Conservation (phyloP, 2,888 invertebrate species). For the Agonopterix subpropinquella region DNA sequence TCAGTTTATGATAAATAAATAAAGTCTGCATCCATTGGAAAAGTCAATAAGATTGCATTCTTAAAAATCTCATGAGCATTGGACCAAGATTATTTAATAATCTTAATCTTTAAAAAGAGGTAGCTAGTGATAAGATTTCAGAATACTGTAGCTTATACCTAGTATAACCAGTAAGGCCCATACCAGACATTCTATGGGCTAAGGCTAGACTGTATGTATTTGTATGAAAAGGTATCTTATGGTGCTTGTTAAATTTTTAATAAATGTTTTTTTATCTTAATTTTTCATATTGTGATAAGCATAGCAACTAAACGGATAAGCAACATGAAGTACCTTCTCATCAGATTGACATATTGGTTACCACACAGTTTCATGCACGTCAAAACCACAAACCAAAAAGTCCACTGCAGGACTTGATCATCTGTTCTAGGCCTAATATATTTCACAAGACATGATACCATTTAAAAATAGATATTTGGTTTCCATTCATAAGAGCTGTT, state of each 20-base stretch:
- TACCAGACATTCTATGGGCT: conserved; percentile 3
- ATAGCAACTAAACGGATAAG: too few relatives aligned
- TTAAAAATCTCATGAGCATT: neutral
- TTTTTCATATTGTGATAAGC: too few relatives aligned
- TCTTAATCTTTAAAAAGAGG: conserved; percentile 8
- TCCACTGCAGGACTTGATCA: too few relatives aligned
- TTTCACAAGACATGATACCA: neutral
- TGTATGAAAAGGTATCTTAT: too few relatives aligned
- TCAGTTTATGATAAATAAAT: conserved; percentile 19
- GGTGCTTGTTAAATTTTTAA: too few relatives aligned
- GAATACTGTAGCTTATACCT: neutral
- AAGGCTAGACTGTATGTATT: too few relatives aligned
- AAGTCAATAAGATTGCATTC: conserved; percentile 1
- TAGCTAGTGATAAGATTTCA: conserved; percentile 8
- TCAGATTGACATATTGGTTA: too few relatives aligned
- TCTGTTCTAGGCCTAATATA: too few relatives aligned
- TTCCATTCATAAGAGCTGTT: conserved; percentile 8
- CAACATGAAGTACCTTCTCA: too few relatives aligned
- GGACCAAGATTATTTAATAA: conserved; percentile 5
- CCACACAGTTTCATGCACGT: too few relatives aligned
- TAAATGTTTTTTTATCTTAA: too few relatives aligned
- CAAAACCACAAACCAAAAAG: too few relatives aligned
- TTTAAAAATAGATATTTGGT: neutral
- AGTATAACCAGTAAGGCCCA: neutral
- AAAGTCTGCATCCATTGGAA: conserved; percentile 4